phyloP scores from a whole-genome alignment of 1,140 invertebrate genomes.

The Callitettix versicolor region DNA sequence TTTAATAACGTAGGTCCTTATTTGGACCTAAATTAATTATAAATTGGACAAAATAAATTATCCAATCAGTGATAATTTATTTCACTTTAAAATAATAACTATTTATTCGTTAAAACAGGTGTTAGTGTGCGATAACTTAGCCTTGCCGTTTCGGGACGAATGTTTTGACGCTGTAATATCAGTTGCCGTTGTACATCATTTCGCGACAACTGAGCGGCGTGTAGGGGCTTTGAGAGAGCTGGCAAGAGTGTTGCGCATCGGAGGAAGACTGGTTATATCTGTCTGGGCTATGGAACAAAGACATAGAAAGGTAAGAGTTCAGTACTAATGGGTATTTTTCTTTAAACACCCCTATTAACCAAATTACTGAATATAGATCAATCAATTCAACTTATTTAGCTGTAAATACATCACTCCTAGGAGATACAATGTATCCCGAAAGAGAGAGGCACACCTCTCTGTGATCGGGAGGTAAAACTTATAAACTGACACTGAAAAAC shows the following conservation, averaged over 20 bases:
- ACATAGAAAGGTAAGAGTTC: slow-evolving; percentile 64
- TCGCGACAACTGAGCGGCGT: slow-evolving; percentile 82
- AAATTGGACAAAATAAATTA: too few species aligned
- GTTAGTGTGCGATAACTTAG: slow-evolving; percentile 77
- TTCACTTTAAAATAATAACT: too few species aligned
- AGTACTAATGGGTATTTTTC: neutral
- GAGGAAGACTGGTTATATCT: slow-evolving; percentile 83
- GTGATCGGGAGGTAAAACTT: too few species aligned
- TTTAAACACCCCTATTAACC: neutral
- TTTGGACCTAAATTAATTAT: too few species aligned
- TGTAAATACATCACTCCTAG: too few species aligned
- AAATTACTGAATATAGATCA: too few species aligned
- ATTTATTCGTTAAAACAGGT: slow-evolving; percentile 56
- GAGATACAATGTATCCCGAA: too few species aligned
- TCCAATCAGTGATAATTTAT: too few species aligned
- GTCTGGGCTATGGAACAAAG: slow-evolving; percentile 96
- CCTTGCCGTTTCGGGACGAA: slow-evolving; percentile 82
- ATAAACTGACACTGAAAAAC: too few species aligned
- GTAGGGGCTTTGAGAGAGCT: slow-evolving; percentile 79
- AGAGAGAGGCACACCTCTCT: too few species aligned
- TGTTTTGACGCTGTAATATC: slow-evolving; percentile 90
- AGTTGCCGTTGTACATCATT: slow-evolving; percentile 88
- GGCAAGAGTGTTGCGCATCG: slow-evolving; percentile 76
- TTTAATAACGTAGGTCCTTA: too few species aligned
- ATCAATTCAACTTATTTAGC: too few species aligned